Evolutionary conservation across 2,888 invertebrate species (phyloP).

Genomic region (Drosophila nr. perissopoda): DNA sequence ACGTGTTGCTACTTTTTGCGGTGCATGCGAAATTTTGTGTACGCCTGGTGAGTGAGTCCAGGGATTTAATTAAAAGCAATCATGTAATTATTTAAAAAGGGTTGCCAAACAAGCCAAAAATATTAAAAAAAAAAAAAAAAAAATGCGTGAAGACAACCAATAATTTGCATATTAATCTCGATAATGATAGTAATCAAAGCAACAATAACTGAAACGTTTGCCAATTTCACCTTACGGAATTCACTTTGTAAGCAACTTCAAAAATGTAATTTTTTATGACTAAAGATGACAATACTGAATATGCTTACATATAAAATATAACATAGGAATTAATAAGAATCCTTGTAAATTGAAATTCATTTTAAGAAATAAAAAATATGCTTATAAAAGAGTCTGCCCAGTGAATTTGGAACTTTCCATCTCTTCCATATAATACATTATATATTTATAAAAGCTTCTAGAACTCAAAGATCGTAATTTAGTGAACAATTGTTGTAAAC

Average conservation of each 20-base stretch:
- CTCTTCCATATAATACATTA: not conserved
- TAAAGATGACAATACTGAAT: not conserved
- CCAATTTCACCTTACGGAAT: not conserved
- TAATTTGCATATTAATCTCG: not conserved
- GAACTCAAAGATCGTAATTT: not conserved
- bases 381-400: too few relatives aligned
- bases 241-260: not conserved
- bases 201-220: not conserved
- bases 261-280: accelerated
- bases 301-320: not conserved
- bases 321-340: not conserved
- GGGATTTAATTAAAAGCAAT: slow-evolving; percentile 53
- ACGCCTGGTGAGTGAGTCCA: slow-evolving; percentile 1
- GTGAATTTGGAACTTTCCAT: not conserved
- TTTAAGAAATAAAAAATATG: not conserved
- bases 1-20: slow-evolving; percentile 66
- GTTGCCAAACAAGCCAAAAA: not conserved
- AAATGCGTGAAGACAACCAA: not conserved
- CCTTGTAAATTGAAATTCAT: not conserved
- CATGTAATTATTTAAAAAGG: slow-evolving; percentile 30
- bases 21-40: slow-evolving; percentile 53
- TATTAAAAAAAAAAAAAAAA: not conserved
- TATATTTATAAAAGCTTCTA: not conserved
- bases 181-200: not conserved
- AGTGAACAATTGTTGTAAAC: not conserved